Conservation (phyloP, 2,113 vertebrate genomes). For the Pterocles orientalis region DNA sequence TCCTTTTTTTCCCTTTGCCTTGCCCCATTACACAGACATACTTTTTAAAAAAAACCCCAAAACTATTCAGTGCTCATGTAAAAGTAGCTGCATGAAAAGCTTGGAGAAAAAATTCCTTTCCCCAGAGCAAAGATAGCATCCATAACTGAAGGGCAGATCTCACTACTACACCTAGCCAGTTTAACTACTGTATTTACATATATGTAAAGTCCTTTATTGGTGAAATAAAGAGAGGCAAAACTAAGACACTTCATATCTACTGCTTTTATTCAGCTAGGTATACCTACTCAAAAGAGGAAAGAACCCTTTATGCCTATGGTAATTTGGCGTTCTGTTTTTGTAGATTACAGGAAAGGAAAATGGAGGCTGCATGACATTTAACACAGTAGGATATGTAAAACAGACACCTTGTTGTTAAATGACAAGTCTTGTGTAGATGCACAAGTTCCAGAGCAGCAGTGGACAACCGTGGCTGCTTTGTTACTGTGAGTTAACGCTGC, state of each 20-base stretch:
- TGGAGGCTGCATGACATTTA: neutral
- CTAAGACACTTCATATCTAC: neutral
- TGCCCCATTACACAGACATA: neutral
- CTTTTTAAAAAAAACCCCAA: neutral
- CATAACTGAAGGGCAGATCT: neutral
- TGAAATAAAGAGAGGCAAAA: neutral
- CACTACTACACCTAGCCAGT: neutral
- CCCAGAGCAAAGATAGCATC: neutral
- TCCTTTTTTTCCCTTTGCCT: neutral
- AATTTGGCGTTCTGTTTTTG: neutral
- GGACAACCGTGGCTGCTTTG: neutral
- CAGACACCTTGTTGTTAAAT: neutral
- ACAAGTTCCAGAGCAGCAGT: neutral
- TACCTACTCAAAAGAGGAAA: neutral
- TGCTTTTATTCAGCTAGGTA: neutral
- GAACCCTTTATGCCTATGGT: neutral
- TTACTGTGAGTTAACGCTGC: neutral
- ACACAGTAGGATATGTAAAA: neutral
- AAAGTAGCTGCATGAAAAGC: neutral
- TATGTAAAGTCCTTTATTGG: neutral
- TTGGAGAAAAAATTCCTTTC: neutral
- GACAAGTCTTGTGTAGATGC: neutral
- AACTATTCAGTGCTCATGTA: neutral
- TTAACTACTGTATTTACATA: neutral
- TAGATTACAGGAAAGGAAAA: neutral